Evolutionary conservation across 2,888 invertebrate species (phyloP).

Genomic region (Drosophila mulleri): DNA sequence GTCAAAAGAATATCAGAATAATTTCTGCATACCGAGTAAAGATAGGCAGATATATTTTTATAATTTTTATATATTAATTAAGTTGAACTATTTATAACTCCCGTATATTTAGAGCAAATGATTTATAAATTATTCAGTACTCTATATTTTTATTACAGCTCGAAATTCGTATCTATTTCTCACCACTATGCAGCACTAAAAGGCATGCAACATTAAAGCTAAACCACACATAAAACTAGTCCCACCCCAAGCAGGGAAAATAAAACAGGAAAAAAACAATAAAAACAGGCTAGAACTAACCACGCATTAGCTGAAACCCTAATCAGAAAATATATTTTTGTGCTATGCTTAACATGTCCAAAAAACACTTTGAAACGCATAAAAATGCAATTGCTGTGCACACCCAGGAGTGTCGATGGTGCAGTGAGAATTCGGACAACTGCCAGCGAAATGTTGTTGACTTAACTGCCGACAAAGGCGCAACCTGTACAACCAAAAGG

Average conservation of each 20-base stretch:
- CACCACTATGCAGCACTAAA: constrained; percentile 41
- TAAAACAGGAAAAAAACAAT: constrained; percentile 17
- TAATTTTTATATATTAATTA: no score
- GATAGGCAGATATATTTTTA: no score
- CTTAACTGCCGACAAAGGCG: constrained; percentile 52
- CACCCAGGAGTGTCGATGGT: constrained; percentile 17
- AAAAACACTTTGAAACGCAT: constrained; percentile 72
- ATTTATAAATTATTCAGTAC: background rate
- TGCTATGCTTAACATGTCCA: constrained; percentile 60
- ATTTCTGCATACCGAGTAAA: no score
- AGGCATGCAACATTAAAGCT: constrained; percentile 40
- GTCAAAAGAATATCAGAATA: no score
- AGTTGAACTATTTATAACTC: background rate
- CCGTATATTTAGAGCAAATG: background rate
- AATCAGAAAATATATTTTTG: constrained; percentile 60
- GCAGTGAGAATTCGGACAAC: constrained; percentile 43
- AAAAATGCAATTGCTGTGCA: constrained; percentile 69
- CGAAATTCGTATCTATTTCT: background rate
- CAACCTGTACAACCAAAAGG: constrained; percentile 49
- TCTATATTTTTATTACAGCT: background rate
- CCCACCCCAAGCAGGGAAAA: constrained; percentile 15
- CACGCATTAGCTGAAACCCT: constrained; percentile 26
- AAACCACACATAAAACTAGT: constrained; percentile 30
- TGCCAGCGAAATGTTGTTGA: constrained; percentile 34
- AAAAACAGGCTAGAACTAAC: constrained; percentile 36